Conservation (phyloP, 1,140 invertebrate genomes). For the Gonatopus flavifemur region DNA sequence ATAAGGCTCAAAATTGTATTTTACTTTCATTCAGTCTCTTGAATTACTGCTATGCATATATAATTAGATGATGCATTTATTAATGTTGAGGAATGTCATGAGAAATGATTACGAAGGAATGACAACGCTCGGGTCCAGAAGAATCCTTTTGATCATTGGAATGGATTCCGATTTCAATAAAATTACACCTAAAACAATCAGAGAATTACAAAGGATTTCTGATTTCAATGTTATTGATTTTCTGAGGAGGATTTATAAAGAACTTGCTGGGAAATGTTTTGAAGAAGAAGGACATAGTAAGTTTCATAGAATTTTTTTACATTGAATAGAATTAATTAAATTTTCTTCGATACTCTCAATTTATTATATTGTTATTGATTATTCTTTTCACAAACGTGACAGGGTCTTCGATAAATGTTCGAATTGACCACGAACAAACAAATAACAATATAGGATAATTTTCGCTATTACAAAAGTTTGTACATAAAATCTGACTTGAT, state of each 20-base stretch:
- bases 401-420: neutral
- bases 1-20: neutral
- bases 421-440: too few species aligned
- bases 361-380: neutral
- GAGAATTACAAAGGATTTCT: slow-evolving; percentile 25
- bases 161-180: slow-evolving; percentile 39
- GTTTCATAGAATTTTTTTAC: slow-evolving; percentile 2
- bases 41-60: slow-evolving; percentile 10
- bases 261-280: slow-evolving; percentile 44
- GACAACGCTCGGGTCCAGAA: slow-evolving; percentile 33
- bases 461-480: too few species aligned
- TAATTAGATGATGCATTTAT: slow-evolving; percentile 30
- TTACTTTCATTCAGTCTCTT: slow-evolving; percentile 4
- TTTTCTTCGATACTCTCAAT: neutral
- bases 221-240: slow-evolving; percentile 38
- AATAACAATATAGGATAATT: slow-evolving; percentile 1
- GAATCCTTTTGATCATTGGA: slow-evolving; percentile 37
- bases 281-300: slow-evolving; percentile 44
- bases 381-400: neutral
- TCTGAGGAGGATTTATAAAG: slow-evolving; percentile 44
- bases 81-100: slow-evolving; percentile 37
- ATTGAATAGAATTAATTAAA: too few species aligned
- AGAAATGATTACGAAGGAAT: slow-evolving; percentile 38
- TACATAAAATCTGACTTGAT: too few species aligned
- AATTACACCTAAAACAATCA: slow-evolving; percentile 32